These are phyloP conservation scores for Chironex yamaguchii DNA, from an alignment of 30 jellyfish, hydroid and myxozoan genomes.

Conservation along the genomic window DNA sequence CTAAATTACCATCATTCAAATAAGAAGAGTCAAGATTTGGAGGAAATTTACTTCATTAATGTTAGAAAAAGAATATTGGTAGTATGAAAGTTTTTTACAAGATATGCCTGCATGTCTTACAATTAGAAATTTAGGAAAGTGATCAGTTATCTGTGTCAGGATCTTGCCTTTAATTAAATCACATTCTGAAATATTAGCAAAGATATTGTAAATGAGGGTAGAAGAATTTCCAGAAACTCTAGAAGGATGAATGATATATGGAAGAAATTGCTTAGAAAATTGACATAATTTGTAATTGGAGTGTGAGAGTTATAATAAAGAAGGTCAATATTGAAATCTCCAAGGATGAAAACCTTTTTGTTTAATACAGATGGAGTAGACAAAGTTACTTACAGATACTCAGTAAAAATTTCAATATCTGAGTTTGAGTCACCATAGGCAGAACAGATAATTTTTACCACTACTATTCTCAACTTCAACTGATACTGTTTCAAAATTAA, in stretches of 20 bases:
- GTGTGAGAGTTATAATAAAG: conserved; percentile 6
- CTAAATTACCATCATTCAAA: too few species aligned
- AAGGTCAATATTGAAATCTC: too few species aligned
- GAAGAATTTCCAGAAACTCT: conserved; percentile 2
- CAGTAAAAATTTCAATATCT: neutral
- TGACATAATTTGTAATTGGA: neutral
- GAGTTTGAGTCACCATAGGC: conserved; percentile 2
- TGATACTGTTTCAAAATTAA: conserved; percentile 40
- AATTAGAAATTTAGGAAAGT: too few species aligned
- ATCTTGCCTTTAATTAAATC: too few species aligned
- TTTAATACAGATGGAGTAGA: conserved; percentile 5
- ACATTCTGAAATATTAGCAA: neutral
- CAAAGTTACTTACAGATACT: conserved; percentile 22
- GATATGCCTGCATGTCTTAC: too few species aligned
- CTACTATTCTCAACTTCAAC: conserved; percentile 19
- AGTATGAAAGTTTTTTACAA: too few species aligned
- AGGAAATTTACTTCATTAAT: too few species aligned
- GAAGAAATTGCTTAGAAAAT: conserved; percentile 27
- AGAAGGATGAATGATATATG: conserved; percentile 10
- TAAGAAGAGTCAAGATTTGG: too few species aligned
- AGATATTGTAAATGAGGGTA: conserved; percentile 14
- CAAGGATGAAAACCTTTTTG: neutral
- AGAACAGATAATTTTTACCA: too few species aligned
- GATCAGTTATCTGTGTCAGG: too few species aligned
- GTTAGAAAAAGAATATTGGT: too few species aligned